Conservation (phyloP, 2,797 vertebrate genomes). For the Adrianichthys oophorus region DNA sequence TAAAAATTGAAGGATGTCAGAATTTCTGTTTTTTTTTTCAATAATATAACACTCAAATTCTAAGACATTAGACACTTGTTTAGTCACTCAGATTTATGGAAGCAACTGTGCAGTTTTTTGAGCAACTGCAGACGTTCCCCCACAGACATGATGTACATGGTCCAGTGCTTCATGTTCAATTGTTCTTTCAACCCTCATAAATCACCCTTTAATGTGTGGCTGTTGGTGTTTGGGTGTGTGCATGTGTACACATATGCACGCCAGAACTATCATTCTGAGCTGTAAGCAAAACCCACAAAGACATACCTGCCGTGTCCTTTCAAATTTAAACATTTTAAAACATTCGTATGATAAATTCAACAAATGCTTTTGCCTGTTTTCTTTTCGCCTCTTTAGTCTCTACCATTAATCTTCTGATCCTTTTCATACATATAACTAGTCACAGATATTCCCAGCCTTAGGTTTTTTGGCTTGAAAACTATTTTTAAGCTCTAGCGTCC, state of each 20-base stretch:
- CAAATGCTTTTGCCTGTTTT: slow-evolving; percentile 9
- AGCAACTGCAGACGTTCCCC: slow-evolving; percentile 43
- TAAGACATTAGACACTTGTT: slow-evolving; percentile 7
- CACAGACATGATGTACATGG: slow-evolving; percentile 59
- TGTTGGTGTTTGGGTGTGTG: neutral
- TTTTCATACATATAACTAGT: slow-evolving; percentile 20
- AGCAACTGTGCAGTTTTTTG: slow-evolving; percentile 39
- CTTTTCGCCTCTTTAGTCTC: slow-evolving; percentile 3
- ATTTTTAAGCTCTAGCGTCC: slow-evolving; percentile 14
- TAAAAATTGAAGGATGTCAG: too few relatives aligned
- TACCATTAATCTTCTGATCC: neutral
- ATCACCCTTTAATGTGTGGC: slow-evolving; percentile 38
- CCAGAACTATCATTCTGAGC: slow-evolving; percentile 23
- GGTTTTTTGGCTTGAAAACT: slow-evolving; percentile 18
- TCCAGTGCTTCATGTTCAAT: slow-evolving; percentile 68
- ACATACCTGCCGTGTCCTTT: slow-evolving; percentile 31
- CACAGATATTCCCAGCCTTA: slow-evolving; percentile 19
- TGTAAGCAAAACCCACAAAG: slow-evolving; percentile 14
- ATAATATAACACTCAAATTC: neutral
- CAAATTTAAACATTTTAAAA: slow-evolving; percentile 6
- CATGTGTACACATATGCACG: slow-evolving; percentile 20
- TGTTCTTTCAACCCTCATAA: slow-evolving; percentile 67
- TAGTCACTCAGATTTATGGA: slow-evolving; percentile 53
- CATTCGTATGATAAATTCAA: slow-evolving; percentile 19
- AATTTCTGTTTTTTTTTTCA: too few relatives aligned